Evolutionary conservation across 1,140 invertebrate genomes (phyloP), one percentile per base, ranked within the genome.

Genomic region (Rhagoletis zephyria): DNA sequence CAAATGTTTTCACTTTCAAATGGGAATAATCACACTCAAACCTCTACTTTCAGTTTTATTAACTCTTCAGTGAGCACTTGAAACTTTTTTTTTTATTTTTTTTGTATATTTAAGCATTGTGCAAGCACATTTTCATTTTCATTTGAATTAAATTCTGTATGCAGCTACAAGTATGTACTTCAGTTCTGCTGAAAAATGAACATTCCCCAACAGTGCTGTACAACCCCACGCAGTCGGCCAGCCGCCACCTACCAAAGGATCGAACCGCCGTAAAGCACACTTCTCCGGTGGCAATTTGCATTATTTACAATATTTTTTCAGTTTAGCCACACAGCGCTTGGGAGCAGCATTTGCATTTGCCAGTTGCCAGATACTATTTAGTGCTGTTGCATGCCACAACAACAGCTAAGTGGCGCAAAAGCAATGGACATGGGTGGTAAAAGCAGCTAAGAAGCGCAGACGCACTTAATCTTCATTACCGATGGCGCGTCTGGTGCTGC

Each of bases 401-500:
- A 56, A 12, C 48, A 2, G n/a, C 5, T n/a, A 81, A 81, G 48
- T 81, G 48, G 4, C 9, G 48, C n/a, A 59, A 81, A 3, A 30
- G 70, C 4, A 56, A n/a, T 16, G 7, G 14, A 81, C 16, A 19
- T 67, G 19, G 74, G 74, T 56, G 74, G 74, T n/a, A 10, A 81
- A 56, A 81, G 74, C 45, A 59, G n/a, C 48, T 81, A 48, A 81
- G 19, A 7, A 81, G 42, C 74, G 74, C 74, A 81, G 74, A 81
- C 74, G 74, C 74, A 81, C 74, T 81, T 81, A 56, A 81, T 81
- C 74, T 81, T n/a, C 74, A 81, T 81, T 81, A 81, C 74, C 74
- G 56, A 81, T 81, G 48, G 56, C 48, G 74, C 74, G 74, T 81
- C 74, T 81, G 67, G 48, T 48, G 70, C 6, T 77, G 70, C 70